These are phyloP conservation scores for Hydractinia echinata DNA, from an alignment of 30 jellyfish, hydroid and myxozoan genomes.

Conservation along the genomic window DNA sequence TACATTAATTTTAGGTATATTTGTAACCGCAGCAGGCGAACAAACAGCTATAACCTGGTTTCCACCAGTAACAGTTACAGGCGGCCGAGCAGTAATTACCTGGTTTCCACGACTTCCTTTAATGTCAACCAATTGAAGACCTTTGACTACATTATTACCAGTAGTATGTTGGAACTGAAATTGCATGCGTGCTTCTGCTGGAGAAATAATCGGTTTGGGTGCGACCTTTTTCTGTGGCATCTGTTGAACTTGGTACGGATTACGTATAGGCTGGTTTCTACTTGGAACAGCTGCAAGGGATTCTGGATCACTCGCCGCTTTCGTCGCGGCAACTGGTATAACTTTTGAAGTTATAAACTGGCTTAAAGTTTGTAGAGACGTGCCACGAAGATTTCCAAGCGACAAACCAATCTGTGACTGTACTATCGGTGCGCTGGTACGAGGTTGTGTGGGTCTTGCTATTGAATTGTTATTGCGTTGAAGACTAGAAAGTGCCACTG, in stretches of 20 bases:
- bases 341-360: conserved; percentile 24
- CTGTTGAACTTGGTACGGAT: too few relatives aligned
- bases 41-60: neutral
- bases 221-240: too few relatives aligned
- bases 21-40: conserved; percentile 12
- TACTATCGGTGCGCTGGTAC: too few relatives aligned
- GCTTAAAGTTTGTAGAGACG: conserved; percentile 26
- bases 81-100: conserved; percentile 21
- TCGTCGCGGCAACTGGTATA: neutral
- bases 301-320: neutral
- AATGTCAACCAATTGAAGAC: conserved; percentile 6
- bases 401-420: too few relatives aligned
- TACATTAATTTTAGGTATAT: neutral
- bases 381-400: neutral
- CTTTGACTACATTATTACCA: neutral
- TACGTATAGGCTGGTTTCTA: too few relatives aligned
- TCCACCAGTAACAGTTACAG: neutral
- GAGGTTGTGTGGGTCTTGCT: too few relatives aligned
- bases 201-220: too few relatives aligned
- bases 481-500: too few relatives aligned
- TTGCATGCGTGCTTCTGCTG: too few relatives aligned
- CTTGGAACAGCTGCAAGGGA: neutral
- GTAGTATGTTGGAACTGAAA: too few relatives aligned
- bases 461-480: too few relatives aligned
- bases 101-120: conserved; percentile 32